Percentiles rank a stretch among this genome's conserved stretches.
Evolutionary conservation across 2,113 vertebrate genomes (phyloP).

Genomic region (Pterocles burchelli): DNA sequence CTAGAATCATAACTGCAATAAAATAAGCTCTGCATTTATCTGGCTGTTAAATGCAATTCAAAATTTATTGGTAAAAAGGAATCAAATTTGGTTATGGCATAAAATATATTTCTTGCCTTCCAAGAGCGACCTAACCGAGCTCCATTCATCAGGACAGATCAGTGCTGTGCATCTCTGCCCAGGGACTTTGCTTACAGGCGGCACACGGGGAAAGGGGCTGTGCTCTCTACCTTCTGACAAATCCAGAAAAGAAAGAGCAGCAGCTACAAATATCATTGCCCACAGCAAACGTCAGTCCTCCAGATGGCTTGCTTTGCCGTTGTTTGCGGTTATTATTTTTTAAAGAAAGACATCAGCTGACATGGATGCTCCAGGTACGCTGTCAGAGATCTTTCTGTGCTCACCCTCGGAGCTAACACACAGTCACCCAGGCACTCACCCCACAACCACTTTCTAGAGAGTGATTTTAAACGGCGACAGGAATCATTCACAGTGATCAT

Average conservation of each 20-base stretch:
- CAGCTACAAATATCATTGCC: neutral
- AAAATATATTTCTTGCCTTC: constrained; percentile 37
- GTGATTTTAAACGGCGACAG: neutral
- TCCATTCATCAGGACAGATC: constrained; percentile 43
- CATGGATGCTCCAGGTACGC: neutral
- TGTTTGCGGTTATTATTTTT: neutral
- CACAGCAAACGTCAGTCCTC: constrained; percentile 37
- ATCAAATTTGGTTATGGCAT: constrained; percentile 63
- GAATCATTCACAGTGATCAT: neutral
- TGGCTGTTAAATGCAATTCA: constrained; percentile 63
- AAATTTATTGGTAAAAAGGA: constrained; percentile 72
- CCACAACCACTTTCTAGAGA: neutral
- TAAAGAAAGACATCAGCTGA: constrained; percentile 19
- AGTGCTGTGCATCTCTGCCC: neutral
- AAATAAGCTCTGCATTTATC: constrained; percentile 64
- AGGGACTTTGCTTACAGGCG: neutral
- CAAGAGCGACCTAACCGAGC: constrained; percentile 40
- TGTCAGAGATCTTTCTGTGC: neutral
- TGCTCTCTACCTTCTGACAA: neutral
- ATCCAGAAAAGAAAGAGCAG: neutral
- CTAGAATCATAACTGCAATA: constrained; percentile 25
- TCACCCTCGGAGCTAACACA: neutral
- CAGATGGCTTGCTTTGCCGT: neutral
- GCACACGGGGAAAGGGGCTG: neutral
- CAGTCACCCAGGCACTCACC: neutral